Evolutionary conservation across 2,113 vertebrate species (phyloP), one percentile per base, ranked within the genome.

Genomic region (Micromys minutus): DNA sequence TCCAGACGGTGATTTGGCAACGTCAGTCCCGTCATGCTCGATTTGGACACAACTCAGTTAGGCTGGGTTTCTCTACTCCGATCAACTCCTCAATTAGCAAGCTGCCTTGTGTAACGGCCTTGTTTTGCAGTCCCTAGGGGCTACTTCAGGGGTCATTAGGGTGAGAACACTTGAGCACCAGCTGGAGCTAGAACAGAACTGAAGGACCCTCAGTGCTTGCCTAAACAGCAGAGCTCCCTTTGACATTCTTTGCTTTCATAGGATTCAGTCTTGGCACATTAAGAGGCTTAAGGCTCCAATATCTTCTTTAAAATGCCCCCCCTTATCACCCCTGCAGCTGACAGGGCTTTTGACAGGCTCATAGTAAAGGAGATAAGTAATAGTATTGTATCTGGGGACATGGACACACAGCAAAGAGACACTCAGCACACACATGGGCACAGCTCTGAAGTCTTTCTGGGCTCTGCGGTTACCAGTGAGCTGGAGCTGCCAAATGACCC

Each of bases 21-120:
- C 98, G 98, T 99, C 99, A 98, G 97, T 98, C 98, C 95, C 97
- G 99, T 99, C 99, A 99, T 97, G 98, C 98, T 98, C 98, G 98
- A 98, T 99, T 99, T 99, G 98, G 98, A 98, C 97, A 97, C 98
- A 98, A 98, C 97, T 95, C 88, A 81, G 97, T 97, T 98, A 96
- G 98, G 97, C 96, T 96, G 98, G 98, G 97, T 98, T 97, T 97
- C 97, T 97, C 98, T 98, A 97, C 98, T 99, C 99, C 98, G 96
- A 99, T 98, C 98, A 98, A 98, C 99, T 99, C 98, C 99, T 99
- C 99, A 98, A 98, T 99, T 99, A 99, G 98, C 97, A 98, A 98
- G 98, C 99, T 98, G 99, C 99, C 99, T 99, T 98, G 98, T 98
- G 98, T 98, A 99, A 99, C 98, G 93, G 98, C 98, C 98, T 99